Evolutionary conservation across 2,888 invertebrate genomes (phyloP).

Genomic region (Lepidocyrtinus sp.): DNA sequence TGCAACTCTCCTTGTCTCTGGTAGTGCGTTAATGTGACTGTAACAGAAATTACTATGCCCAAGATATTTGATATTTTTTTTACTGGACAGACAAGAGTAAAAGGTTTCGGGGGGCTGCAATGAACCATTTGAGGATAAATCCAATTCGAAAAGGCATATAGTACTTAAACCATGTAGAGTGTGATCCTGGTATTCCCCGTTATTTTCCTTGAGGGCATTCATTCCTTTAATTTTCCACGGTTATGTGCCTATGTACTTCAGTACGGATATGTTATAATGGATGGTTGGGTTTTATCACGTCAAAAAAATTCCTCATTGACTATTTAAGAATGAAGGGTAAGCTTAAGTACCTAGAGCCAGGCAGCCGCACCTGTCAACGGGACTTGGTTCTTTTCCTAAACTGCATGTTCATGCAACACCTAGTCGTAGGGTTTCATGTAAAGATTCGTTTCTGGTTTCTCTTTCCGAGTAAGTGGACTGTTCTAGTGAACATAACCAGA

Average conservation of each 20-base stretch:
- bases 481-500: neutral
- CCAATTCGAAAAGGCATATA: no score
- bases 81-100: no score
- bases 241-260: neutral
- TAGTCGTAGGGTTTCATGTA: neutral
- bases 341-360: neutral
- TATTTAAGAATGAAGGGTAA: neutral
- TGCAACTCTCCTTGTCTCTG: no score
- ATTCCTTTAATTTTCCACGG: constrained; percentile 19
- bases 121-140: no score
- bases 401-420: neutral
- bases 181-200: constrained; percentile 48
- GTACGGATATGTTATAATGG: neutral
- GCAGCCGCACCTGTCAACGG: neutral
- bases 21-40: no score
- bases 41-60: constrained; percentile 45
- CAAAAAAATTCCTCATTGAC: neutral
- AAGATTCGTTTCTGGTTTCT: neutral
- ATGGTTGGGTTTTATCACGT: no score
- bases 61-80: no score
- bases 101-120: no score
- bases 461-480: neutral
- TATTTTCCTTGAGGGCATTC: constrained; percentile 53
- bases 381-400: neutral
- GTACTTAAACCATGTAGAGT: no score